Conservation (phyloP, 2,888 invertebrate genomes). For the Chrysodeixis includens region DNA sequence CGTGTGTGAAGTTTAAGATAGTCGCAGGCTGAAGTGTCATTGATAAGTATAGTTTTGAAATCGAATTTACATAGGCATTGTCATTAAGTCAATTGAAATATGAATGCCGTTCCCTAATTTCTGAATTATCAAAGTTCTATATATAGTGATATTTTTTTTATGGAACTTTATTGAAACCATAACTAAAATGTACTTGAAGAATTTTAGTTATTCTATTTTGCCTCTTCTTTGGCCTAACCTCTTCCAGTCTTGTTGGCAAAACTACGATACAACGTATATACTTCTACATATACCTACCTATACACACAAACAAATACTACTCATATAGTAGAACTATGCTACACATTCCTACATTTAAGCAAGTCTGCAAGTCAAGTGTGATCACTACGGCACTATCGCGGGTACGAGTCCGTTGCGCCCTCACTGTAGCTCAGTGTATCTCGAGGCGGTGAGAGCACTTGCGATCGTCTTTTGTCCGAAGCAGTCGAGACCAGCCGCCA, state of each 20-base stretch:
- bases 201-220: no score
- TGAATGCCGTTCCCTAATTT: no score
- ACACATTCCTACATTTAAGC: neutral
- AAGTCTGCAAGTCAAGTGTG: neutral
- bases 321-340: neutral
- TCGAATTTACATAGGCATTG: neutral
- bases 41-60: neutral
- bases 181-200: no score
- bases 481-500: neutral
- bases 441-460: slow-evolving; percentile 2
- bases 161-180: no score
- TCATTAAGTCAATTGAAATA: neutral
- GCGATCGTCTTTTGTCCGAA: slow-evolving; percentile 6
- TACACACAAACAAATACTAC: neutral
- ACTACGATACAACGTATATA: no score
- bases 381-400: neutral
- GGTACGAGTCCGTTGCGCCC: neutral
- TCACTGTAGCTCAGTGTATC: neutral
- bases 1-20: neutral
- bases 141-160: no score
- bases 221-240: no score
- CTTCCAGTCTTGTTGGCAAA: no score
- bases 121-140: no score
- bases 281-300: neutral
- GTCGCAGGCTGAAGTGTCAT: neutral